phyloP scores from a whole-genome alignment of 2,113 vertebrate species.

The Crotalus horridus region DNA sequence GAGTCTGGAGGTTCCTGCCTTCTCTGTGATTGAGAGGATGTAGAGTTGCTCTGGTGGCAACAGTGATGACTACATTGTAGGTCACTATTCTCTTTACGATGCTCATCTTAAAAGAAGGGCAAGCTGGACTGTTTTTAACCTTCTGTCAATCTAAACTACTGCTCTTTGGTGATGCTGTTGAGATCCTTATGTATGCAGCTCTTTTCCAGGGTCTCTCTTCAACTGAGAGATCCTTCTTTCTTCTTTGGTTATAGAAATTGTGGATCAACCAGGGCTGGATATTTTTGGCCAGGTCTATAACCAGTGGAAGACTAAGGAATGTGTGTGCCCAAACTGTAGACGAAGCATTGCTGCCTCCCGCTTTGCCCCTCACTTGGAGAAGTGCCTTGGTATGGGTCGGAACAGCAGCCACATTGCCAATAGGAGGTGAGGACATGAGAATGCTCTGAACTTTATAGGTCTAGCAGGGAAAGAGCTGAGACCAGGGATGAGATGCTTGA shows the following conservation, averaged over 20 bases:
- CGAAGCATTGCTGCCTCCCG: conserved; percentile 93
- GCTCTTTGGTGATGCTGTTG: background rate
- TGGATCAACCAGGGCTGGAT: conserved; percentile 95
- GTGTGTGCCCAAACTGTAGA: conserved; percentile 95
- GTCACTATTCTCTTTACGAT: background rate
- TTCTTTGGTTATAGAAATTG: conserved; percentile 78
- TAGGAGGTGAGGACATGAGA: conserved; percentile 74
- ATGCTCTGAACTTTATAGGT: background rate
- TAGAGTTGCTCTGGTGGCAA: background rate
- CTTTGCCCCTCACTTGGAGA: conserved; percentile 94
- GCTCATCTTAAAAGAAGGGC: background rate
- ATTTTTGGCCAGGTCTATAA: conserved; percentile 98
- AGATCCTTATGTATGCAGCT: no score
- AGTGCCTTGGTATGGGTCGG: conserved; percentile 96
- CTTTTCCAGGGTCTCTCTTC: background rate
- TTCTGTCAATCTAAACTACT: background rate
- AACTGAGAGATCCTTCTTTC: background rate
- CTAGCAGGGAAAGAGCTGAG: background rate
- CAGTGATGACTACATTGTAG: background rate
- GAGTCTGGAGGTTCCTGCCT: background rate
- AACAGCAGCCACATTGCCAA: conserved; percentile 98
- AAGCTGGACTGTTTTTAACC: background rate
- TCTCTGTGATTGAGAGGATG: background rate
- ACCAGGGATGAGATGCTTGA: no score
- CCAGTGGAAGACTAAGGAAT: conserved; percentile 99